Base-by-base conservation (phyloP, 2,113 vertebrate species). In the Oncorhynchus gorbuscha region DNA sequence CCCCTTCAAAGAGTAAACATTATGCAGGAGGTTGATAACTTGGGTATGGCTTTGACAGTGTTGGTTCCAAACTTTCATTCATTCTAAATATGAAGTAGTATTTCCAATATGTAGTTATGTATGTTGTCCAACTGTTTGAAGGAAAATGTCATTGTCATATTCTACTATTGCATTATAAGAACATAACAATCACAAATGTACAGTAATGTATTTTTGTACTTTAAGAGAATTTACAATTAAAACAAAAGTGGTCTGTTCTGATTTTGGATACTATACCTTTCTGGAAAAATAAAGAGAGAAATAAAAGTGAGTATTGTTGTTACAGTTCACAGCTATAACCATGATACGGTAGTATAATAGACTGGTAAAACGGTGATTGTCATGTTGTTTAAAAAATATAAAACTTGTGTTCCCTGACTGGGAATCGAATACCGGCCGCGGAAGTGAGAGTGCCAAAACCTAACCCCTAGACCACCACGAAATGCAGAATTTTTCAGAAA, bases 361-460 rank as follows among this genome's bases (percentile, higher is more conserved):
- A 45, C 39, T 45, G 39, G 39, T 45, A 9, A 9, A 11, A 45
- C 8, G 8, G 39, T 45, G 39, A 9, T 9, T 45, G 8, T 11
- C 8, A 9, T 7, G 35, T 7, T 35, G 35, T 35, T 35, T 45
- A 11, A 45, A 55, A 55, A 55, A 13, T 35, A 7, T 7, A 7
- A 24, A 13, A 64, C 9, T 9, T 1, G 4, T 24, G 8, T 81
- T 81, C 79, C 79, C 79, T 84, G 80, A 85, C 83, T 69, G 83
- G 83, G 83, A 85, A 85, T 85, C 78, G 76, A 83, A 85, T 81
- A 76, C 78, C 76, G 73, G 81, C 81, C 76, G 81, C 81, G 76
- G 84, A 78, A 82, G 84, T 86, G 84, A 86, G 84, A 84, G 82
- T 79, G 77, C 84, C 82, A 75, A 82, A 86, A 82, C 81, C 81